These are phyloP conservation scores for Ceratothoa steindachneri DNA, from an alignment of 2,888 invertebrate genomes.

Conservation along the genomic window DNA sequence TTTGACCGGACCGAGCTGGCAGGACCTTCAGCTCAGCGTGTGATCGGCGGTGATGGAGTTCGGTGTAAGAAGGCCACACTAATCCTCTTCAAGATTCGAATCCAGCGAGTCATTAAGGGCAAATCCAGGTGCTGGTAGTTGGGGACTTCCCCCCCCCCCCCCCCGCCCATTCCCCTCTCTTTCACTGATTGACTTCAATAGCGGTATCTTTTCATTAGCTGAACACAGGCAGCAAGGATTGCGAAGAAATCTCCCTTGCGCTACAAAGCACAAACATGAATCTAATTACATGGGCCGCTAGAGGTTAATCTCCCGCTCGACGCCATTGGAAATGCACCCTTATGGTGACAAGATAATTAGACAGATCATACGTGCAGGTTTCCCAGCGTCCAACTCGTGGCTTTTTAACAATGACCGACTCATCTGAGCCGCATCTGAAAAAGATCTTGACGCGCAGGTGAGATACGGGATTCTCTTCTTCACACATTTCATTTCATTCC, in stretches of 20 bases:
- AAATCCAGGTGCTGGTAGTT: neutral
- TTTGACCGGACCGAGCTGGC: neutral
- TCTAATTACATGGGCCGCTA: neutral
- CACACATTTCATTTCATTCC: too few species aligned
- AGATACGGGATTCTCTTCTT: too few species aligned
- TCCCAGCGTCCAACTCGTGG: too few species aligned
- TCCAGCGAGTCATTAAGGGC: neutral
- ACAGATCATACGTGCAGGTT: neutral
- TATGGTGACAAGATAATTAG: neutral
- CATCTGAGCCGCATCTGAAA: too few species aligned
- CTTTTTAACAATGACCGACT: too few species aligned
- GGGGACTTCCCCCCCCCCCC: neutral
- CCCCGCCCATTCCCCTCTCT: neutral
- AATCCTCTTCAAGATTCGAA: neutral
- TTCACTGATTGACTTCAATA: neutral
- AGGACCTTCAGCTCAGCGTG: neutral
- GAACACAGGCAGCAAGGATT: neutral
- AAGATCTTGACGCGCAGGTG: too few species aligned
- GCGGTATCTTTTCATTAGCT: neutral
- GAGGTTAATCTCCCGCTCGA: neutral
- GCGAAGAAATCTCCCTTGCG: neutral
- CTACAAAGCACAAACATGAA: neutral
- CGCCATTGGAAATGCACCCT: neutral
- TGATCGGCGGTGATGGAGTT: neutral
- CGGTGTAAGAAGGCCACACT: neutral